Base-by-base conservation (phyloP, 2,113 vertebrate genomes). In the Podilymbus podiceps region DNA sequence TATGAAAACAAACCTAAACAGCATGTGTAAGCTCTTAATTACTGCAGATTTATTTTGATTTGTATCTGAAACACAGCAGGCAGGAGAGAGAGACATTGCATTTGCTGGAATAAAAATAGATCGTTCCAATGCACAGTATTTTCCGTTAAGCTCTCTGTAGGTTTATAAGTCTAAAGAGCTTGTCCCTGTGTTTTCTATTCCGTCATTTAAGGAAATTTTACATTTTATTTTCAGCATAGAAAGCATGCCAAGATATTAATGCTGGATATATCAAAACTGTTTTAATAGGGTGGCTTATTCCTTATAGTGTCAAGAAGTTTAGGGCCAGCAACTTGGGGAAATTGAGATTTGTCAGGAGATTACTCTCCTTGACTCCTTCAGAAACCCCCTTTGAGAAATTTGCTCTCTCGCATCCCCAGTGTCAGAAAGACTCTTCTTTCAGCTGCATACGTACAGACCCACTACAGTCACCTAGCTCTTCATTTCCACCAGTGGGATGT, bases 1-100 rank as follows among this genome's bases (percentile, higher is more conserved):
- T 67, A 66, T 44, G 64, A 90, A 95, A 84, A 47, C 89, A 92
- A 71, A 88, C 11, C 33, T 87, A 92, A 95, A 44, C 44, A 96
- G 75, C 72, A 78, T 82, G 66, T 42, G 68, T 93, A 97, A 97
- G 31, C 31, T 88, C 83, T 97, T 98, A 96, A 96, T 98, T 97
- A 97, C 66, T 94, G 35, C 56, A 97, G 93, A 91, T 97, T 97
- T 97, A 90, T 97, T 98, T 98, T 95, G 66, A 95, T 97, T 97
- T 97, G 46, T 97, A 75, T 97, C 89, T 96, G 89, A 85, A 96
- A 83, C 56, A n/a, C 76, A 96, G 90, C 49, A 88, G 73, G 85
- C 90, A 93, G 53, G 92, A 81, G 76, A 96, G 42, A 93, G 47
- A 44, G 60, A 93, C 63, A 94, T 9, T 77, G 60, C 30, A 56